phyloP scores from a whole-genome alignment of 2,888 invertebrate species.

The Tetragonula carbonaria region DNA sequence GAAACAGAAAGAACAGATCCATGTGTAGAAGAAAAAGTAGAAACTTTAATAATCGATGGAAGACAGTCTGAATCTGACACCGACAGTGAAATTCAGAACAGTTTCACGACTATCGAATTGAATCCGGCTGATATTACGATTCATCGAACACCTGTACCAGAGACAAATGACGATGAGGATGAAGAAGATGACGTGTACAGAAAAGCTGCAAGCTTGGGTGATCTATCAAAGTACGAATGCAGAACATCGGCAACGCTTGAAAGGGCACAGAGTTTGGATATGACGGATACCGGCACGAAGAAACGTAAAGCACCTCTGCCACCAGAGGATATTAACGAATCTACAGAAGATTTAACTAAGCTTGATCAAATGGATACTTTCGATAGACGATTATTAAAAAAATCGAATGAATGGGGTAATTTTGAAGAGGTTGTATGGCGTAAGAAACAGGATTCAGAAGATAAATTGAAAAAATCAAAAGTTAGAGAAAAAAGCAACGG shows the following conservation, averaged over 20 bases:
- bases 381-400: conserved; percentile 89
- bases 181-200: conserved; percentile 87
- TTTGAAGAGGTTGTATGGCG: conserved; percentile 91
- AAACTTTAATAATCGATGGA: conserved; percentile 57
- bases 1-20: conserved; percentile 66
- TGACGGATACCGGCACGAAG: conserved; percentile 87
- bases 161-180: conserved; percentile 83
- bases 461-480: conserved; percentile 80
- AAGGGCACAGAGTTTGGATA: conserved; percentile 92
- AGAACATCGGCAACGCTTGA: conserved; percentile 87
- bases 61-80: conserved; percentile 85
- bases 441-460: conserved; percentile 72
- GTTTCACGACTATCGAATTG: conserved; percentile 88
- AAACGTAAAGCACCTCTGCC: conserved; percentile 88
- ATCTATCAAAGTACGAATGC: conserved; percentile 89
- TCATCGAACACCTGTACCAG: conserved; percentile 86
- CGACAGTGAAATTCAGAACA: conserved; percentile 83
- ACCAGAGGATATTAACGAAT: conserved; percentile 81
- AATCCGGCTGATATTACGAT: conserved; percentile 91
- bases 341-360: conserved; percentile 81
- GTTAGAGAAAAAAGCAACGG: conserved; percentile 81
- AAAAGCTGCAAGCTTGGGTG: conserved; percentile 92
- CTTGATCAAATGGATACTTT: conserved; percentile 89
- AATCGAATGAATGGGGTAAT: conserved; percentile 90
- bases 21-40: conserved; percentile 38